These are phyloP conservation scores for Pachyramphus minor DNA, from an alignment of 2,113 vertebrate genomes.

Conservation along the genomic window DNA sequence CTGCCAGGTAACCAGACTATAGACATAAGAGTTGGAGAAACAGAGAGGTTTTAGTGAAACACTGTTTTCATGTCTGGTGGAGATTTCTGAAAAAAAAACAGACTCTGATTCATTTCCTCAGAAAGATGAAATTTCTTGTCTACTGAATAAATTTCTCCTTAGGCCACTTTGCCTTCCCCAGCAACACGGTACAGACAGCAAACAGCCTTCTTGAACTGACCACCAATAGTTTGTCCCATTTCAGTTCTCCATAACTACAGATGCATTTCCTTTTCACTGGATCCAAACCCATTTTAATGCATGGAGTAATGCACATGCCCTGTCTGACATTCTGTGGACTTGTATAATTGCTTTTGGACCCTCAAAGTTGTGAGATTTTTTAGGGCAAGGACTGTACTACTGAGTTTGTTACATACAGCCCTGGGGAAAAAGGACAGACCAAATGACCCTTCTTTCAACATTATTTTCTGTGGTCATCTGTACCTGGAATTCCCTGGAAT, in stretches of 20 bases:
- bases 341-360: neutral
- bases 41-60: neutral
- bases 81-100: neutral
- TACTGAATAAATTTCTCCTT: neutral
- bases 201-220: neutral
- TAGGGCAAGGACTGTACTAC: neutral
- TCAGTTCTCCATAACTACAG: neutral
- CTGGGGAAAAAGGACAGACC: neutral
- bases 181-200: neutral
- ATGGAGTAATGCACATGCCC: neutral
- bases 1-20: neutral
- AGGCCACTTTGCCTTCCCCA: neutral
- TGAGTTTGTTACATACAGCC: neutral
- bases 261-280: neutral
- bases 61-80: neutral
- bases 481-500: neutral
- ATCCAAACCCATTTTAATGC: neutral
- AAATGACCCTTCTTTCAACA: neutral
- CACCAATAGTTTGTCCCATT: neutral
- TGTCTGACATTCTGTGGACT: neutral
- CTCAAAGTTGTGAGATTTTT: neutral
- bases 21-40: neutral
- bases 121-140: neutral
- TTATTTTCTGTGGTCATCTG: neutral
- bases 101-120: neutral